Conservation (phyloP, 2,888 invertebrate species). For the Phanerotoma sp. region DNA sequence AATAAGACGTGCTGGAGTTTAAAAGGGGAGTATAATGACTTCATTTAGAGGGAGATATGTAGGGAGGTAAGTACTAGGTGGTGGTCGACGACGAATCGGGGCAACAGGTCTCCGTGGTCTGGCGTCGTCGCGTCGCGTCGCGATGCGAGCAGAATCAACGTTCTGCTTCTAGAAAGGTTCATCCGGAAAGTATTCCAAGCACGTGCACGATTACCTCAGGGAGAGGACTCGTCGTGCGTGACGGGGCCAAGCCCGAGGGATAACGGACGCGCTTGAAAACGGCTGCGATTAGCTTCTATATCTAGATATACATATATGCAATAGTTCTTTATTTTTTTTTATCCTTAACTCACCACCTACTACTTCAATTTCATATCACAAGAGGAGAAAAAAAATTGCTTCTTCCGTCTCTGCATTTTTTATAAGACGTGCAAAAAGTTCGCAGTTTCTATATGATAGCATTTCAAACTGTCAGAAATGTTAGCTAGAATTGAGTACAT, state of each 20-base stretch:
- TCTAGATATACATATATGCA: conserved; percentile 6
- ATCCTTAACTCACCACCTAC: not conserved
- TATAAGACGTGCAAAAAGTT: not conserved
- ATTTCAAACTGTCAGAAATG: not conserved
- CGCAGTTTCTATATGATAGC: not conserved
- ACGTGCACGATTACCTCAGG: conserved; percentile 39
- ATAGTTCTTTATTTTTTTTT: not conserved
- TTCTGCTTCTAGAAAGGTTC: conserved; percentile 23
- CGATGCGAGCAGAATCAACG: conserved; percentile 34
- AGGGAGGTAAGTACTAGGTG: not conserved
- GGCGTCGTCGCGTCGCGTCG: conserved; percentile 34
- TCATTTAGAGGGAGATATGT: not conserved
- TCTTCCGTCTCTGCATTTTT: conserved; percentile 7
- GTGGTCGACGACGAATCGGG: conserved; percentile 21
- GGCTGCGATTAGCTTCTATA: conserved; percentile 18
- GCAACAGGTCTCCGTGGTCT: conserved; percentile 43
- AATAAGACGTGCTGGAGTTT: not conserved
- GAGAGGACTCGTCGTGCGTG: conserved; percentile 36
- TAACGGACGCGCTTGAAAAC: conserved; percentile 17
- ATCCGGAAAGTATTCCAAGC: conserved; percentile 33
- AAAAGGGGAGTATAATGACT: too few species aligned
- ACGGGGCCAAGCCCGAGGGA: conserved; percentile 32
- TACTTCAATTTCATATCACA: conserved; percentile 12
- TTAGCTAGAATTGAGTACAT: too few species aligned
- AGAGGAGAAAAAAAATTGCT: conserved; percentile 11